Base-by-base conservation (phyloP, 2,888 invertebrate genomes). In the Ormyrus nitidulus region DNA sequence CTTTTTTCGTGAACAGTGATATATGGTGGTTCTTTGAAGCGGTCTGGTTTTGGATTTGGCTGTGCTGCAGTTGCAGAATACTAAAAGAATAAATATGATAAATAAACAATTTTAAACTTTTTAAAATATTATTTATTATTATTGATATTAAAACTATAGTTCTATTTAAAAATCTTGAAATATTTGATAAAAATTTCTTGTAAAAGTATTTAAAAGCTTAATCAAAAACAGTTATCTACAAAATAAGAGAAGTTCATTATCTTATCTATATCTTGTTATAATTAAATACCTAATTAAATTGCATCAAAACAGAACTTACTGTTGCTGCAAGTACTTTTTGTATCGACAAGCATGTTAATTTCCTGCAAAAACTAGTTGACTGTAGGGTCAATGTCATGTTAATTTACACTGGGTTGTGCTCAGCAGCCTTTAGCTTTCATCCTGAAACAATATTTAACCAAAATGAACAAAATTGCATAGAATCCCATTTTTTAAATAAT, bases 311-410 rank as follows among this genome's bases (percentile, higher is more conserved):
- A 74, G 48, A 69, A 86, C 86, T 84, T 84, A 90, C 89, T 80
- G 81, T 83, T 44, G 83, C 77, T 19, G 83, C 61, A 7, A 87
- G 77, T 65, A 87, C 13, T 83, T 87, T 89, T 56, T 85, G 77
- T n/a, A 81, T 61, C 34, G 85, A 82, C 51, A 84, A 81, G 81
- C 87, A 88, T 87, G 85, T 77, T 77, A 84, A 54, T 80, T 84
- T 87, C 71, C 85, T 84, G 82, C 85, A 86, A 74, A 86, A 82
- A 77, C 84, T 88, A 68, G 83, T 69, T 46, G 87, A 79, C 71
- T 83, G 81, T 64, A 86, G 77, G 78, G 86, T 78, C 81, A 87
- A 86, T 88, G 89, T 83, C 90, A 90, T 90, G 85, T 84, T 90
- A 86, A 53, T 81, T 81, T 68, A 73, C 34, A 68, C 71, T 61